phyloP scores from a whole-genome alignment of 2,797 vertebrate genomes.

The Liasis olivaceus region DNA sequence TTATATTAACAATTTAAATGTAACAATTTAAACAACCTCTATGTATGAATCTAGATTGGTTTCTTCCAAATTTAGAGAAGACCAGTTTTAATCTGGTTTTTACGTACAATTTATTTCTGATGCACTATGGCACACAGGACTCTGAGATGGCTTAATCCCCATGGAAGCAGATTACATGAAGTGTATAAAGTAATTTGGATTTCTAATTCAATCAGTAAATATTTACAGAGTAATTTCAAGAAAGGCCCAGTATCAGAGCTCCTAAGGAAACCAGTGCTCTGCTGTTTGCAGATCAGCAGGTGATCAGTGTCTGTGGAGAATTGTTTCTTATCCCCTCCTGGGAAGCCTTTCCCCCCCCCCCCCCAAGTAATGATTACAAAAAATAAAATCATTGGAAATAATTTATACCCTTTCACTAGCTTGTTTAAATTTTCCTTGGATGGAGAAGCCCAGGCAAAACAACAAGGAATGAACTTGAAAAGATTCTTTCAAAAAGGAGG shows the following conservation, averaged over 20 bases:
- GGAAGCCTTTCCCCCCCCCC: neutral
- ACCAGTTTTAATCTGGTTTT: neutral
- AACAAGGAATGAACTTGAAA: neutral
- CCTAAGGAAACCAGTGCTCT: neutral
- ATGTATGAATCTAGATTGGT: neutral
- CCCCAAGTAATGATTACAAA: neutral
- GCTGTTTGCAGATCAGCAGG: neutral
- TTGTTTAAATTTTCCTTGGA: neutral
- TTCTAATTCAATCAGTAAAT: neutral
- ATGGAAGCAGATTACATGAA: neutral
- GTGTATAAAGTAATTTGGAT: neutral
- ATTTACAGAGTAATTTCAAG: neutral
- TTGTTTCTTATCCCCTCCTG: neutral
- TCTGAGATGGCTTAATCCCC: neutral
- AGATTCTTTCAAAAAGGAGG: neutral
- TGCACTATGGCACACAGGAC: neutral
- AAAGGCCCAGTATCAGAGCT: neutral
- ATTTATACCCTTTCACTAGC: neutral
- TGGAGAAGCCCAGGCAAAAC: neutral
- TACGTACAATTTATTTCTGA: neutral
- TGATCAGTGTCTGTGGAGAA: neutral
- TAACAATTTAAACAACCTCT: slow-evolving; percentile 45
- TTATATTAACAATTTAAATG: slow-evolving; percentile 45
- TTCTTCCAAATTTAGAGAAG: neutral
- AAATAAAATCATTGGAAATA: neutral